These are phyloP conservation scores for Acrobasis suavella DNA, from an alignment of 2,888 invertebrate genomes.

Conservation along the genomic window DNA sequence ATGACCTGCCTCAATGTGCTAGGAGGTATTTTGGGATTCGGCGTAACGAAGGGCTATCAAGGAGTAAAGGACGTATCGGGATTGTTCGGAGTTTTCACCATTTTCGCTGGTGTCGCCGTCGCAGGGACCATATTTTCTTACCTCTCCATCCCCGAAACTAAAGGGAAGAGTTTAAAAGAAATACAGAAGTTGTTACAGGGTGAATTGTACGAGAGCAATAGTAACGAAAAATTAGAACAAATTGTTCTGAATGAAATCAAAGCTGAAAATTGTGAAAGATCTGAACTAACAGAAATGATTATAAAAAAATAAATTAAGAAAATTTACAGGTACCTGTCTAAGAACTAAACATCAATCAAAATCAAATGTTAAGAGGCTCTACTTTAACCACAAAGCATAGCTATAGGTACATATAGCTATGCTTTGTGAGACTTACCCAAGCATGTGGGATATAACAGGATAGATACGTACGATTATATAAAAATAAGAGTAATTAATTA, in stretches of 20 bases:
- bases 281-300: slow-evolving; percentile 20
- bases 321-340: background rate
- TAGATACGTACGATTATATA: no score
- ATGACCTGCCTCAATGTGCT: slow-evolving; percentile 74
- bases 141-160: slow-evolving; percentile 80
- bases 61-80: slow-evolving; percentile 70
- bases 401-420: no score
- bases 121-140: slow-evolving; percentile 72
- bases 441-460: no score
- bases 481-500: no score
- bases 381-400: no score
- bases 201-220: slow-evolving; percentile 40
- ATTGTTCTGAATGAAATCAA: slow-evolving; percentile 9
- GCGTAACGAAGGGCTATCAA: slow-evolving; percentile 77
- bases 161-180: slow-evolving; percentile 78
- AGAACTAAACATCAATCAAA: background rate
- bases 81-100: slow-evolving; percentile 75
- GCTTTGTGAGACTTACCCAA: no score
- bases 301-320: background rate
- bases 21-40: slow-evolving; percentile 73
- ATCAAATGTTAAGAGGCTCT: no score
- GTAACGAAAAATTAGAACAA: slow-evolving; percentile 15
- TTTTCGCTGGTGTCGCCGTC: slow-evolving; percentile 71
- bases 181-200: slow-evolving; percentile 79
- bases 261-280: slow-evolving; percentile 7